These are phyloP conservation scores for Cosmorhoe ocellata DNA, from an alignment of 2,888 invertebrate genomes.

Conservation along the genomic window DNA sequence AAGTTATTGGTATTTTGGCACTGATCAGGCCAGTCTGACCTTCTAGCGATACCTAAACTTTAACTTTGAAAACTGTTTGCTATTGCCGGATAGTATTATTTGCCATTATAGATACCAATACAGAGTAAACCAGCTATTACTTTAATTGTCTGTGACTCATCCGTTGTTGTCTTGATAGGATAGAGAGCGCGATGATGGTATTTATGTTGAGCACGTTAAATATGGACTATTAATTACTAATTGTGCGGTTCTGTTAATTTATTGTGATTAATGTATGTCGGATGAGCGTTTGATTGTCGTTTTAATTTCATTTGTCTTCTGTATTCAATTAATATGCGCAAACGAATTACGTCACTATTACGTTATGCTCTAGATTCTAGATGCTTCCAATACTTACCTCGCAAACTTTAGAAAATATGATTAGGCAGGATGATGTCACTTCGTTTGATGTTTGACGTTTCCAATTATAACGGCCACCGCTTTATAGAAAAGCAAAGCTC, in stretches of 20 bases:
- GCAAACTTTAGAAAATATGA: no score
- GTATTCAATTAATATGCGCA: constrained; percentile 3
- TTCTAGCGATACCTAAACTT: no score
- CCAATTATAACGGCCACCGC: background rate
- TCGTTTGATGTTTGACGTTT: no score
- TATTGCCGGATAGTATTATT: no score
- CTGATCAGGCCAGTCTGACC: no score
- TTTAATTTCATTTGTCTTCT: constrained; percentile 18
- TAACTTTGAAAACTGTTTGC: no score
- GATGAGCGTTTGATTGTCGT: constrained; percentile 37
- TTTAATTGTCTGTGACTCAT: constrained; percentile 28
- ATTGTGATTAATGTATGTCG: constrained; percentile 63
- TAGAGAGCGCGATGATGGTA: constrained; percentile 68
- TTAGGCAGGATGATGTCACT: no score
- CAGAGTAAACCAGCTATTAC: constrained; percentile 5
- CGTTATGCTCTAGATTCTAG: no score
- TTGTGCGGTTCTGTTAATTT: constrained; percentile 77
- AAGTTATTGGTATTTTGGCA: no score
- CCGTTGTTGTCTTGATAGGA: constrained; percentile 66
- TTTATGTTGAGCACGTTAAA: constrained; percentile 74
- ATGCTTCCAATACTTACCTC: no score
- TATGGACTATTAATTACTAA: constrained; percentile 77
- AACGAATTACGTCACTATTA: background rate
- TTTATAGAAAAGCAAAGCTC: background rate
- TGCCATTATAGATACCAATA: no score